These are phyloP conservation scores for Chelonus insularis DNA, from an alignment of 1,140 invertebrate species.

Conservation along the genomic window DNA sequence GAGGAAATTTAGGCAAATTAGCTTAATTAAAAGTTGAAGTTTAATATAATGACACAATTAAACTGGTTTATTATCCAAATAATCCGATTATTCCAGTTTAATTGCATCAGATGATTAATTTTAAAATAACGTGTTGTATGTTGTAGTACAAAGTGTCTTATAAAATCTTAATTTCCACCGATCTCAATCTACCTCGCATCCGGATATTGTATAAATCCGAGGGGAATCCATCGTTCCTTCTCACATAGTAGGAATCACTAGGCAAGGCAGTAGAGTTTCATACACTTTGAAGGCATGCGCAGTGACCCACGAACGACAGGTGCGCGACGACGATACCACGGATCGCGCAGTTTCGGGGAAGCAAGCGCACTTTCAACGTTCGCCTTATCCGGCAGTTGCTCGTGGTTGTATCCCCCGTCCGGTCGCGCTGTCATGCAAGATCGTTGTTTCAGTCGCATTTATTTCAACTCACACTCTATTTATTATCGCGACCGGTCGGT, in stretches of 20 bases:
- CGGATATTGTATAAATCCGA: background rate
- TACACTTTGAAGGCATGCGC: slow-evolving; percentile 20
- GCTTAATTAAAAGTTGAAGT: no score
- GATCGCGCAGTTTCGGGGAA: slow-evolving; percentile 27
- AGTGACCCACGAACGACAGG: slow-evolving; percentile 32
- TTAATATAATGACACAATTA: no score
- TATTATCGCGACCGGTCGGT: background rate
- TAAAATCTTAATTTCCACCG: slow-evolving; percentile 9
- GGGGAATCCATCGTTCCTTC: background rate
- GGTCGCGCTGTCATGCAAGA: slow-evolving; percentile 23
- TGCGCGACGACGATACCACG: slow-evolving; percentile 27
- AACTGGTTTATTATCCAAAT: no score
- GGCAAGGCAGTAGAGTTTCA: no score
- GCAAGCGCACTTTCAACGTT: slow-evolving; percentile 28
- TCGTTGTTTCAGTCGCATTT: background rate
- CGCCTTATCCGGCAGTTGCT: slow-evolving; percentile 25
- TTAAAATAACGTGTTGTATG: no score
- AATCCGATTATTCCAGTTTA: no score
- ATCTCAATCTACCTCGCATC: background rate
- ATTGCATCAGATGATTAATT: no score
- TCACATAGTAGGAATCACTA: background rate
- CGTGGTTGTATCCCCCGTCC: slow-evolving; percentile 29
- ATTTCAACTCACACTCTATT: background rate
- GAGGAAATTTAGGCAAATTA: no score
- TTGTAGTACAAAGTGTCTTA: background rate